Evolutionary conservation across 2,888 invertebrate species (phyloP).

Genomic region (Drosophila tanythrix): DNA sequence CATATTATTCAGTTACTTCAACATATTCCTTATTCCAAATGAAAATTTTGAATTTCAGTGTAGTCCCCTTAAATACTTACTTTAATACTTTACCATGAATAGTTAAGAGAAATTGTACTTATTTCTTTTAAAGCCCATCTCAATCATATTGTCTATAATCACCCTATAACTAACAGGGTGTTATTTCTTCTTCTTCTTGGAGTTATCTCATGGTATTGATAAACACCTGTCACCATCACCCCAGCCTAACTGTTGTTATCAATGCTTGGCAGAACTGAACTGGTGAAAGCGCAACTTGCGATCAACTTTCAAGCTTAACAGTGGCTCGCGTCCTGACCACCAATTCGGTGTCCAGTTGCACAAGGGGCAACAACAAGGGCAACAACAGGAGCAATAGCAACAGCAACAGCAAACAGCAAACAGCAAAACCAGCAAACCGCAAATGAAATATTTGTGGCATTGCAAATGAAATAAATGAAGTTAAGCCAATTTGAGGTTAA

Average conservation of each 20-base stretch:
- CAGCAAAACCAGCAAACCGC: conserved; percentile 46
- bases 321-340: conserved; percentile 52
- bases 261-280: background rate
- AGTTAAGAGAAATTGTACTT: background rate
- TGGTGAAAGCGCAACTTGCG: conserved; percentile 28
- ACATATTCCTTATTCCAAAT: background rate
- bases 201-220: background rate
- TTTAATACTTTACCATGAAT: background rate
- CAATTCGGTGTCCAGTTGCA: conserved; percentile 43
- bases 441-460: conserved; percentile 67
- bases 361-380: background rate
- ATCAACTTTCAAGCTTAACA: conserved; percentile 36
- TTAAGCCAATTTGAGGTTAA: conserved; percentile 79
- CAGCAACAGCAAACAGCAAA: conserved; percentile 47
- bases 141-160: background rate
- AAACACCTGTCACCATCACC: conserved; percentile 21
- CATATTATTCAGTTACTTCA: background rate
- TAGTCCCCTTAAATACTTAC: background rate
- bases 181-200: background rate
- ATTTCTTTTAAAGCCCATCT: background rate
- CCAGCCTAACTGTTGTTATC: background rate
- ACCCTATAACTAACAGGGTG: background rate
- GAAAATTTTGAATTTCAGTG: background rate
- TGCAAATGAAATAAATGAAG: conserved; percentile 74
- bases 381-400: conserved; percentile 23